Percentiles rank a stretch among this genome's conserved stretches.
Evolutionary conservation across 2,888 invertebrate species (phyloP).

Genomic region (Herminia tarsipennalis): DNA sequence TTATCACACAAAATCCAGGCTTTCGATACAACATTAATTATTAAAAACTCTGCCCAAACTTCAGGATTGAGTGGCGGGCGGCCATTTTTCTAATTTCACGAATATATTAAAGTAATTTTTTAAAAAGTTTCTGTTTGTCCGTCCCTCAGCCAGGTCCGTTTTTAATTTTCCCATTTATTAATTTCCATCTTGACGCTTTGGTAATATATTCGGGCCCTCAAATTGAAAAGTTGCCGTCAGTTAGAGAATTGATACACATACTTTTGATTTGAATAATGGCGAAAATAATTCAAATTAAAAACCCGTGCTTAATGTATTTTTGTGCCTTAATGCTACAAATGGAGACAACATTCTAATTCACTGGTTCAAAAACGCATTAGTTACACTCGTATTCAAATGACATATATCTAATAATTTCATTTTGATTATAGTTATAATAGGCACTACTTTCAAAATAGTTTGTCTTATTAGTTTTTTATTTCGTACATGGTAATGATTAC

Average conservation of each 20-base stretch:
- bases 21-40: constrained; percentile 50
- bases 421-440: too few species aligned
- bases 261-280: constrained; percentile 53
- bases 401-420: too few species aligned
- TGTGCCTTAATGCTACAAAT: too few species aligned
- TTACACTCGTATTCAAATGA: too few species aligned
- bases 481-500: too few species aligned
- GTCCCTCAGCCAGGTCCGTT: constrained; percentile 43
- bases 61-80: constrained; percentile 28
- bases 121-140: constrained; percentile 43
- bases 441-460: too few species aligned
- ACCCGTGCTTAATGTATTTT: constrained; percentile 21
- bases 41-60: constrained; percentile 53
- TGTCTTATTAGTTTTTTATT: too few species aligned
- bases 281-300: constrained; percentile 46
- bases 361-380: too few species aligned
- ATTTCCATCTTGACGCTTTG: constrained; percentile 54
- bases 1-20: background rate
- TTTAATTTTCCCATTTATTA: constrained; percentile 61
- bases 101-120: constrained; percentile 45
- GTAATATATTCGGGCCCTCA: constrained; percentile 56
- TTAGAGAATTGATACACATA: constrained; percentile 45
- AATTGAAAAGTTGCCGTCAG: constrained; percentile 59
- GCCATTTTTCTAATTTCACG: constrained; percentile 33
- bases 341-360: too few species aligned